Conservation (phyloP, 1,140 invertebrate genomes). For the Ptiloglossa arizonensis region DNA sequence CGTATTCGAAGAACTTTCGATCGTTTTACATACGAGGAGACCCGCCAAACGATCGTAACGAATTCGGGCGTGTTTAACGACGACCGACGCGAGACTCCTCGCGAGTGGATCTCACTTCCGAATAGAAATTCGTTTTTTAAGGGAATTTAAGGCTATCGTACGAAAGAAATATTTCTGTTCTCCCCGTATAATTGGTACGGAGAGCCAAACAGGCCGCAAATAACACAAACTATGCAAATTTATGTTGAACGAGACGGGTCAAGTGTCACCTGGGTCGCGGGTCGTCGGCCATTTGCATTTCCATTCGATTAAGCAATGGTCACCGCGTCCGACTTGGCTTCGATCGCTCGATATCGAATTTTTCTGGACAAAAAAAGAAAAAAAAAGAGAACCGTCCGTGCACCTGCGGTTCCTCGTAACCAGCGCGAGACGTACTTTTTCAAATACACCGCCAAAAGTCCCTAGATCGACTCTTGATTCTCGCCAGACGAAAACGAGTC, state of each 20-base stretch:
- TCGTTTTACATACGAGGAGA: background rate
- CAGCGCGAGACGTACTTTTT: background rate
- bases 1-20: background rate
- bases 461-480: background rate
- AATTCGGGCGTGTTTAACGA: background rate
- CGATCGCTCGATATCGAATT: slow-evolving; percentile 50
- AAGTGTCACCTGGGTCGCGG: slow-evolving; percentile 67
- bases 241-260: slow-evolving; percentile 71
- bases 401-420: background rate
- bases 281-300: slow-evolving; percentile 72
- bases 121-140: slow-evolving; percentile 64
- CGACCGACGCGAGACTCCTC: background rate
- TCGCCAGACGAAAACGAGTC: too few species aligned
- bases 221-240: slow-evolving; percentile 74
- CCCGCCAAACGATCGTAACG: background rate
- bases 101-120: background rate
- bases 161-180: slow-evolving; percentile 70
- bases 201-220: slow-evolving; percentile 56
- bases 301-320: slow-evolving; percentile 72
- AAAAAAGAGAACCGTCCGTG: background rate
- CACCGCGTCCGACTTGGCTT: slow-evolving; percentile 35
- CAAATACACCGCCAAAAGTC: too few species aligned
- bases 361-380: background rate
- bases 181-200: slow-evolving; percentile 65
- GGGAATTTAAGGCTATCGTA: slow-evolving; percentile 71